Percentiles rank a stretch among this genome's conserved stretches.
Conservation (phyloP, 2,797 vertebrate species). For the Hyperoplus lanceolatus region DNA sequence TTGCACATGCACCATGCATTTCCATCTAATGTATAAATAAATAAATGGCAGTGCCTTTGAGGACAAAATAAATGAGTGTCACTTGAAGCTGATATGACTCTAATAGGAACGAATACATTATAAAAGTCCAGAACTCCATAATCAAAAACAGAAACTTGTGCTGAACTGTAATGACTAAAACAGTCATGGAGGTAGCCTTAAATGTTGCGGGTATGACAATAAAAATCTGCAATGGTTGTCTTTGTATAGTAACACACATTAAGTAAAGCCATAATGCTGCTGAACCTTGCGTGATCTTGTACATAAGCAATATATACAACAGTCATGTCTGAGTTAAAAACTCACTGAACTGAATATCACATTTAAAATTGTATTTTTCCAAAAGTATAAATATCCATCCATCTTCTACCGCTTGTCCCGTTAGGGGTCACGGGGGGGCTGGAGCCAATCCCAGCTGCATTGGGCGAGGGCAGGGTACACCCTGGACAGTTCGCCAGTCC, state of each 20-base stretch:
- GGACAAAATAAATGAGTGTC: neutral
- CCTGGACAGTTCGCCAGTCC: too few species aligned
- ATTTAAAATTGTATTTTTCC: neutral
- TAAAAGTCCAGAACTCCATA: conserved; percentile 2
- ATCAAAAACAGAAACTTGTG: conserved; percentile 7
- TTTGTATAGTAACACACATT: neutral
- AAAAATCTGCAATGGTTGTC: neutral
- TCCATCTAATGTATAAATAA: conserved; percentile 12
- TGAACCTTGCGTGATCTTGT: neutral
- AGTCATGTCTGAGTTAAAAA: too few species aligned
- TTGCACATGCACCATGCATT: neutral
- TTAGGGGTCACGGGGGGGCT: too few species aligned
- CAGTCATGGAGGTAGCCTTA: conserved; percentile 1
- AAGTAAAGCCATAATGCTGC: neutral
- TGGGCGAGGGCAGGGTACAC: too few species aligned
- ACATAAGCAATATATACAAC: neutral
- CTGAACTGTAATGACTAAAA: neutral
- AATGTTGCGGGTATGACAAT: neutral
- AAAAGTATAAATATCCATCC: neutral
- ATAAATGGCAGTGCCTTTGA: neutral
- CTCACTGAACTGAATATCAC: neutral
- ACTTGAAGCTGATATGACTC: conserved; percentile 26
- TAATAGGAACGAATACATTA: conserved; percentile 12
- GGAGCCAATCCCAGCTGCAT: too few species aligned
- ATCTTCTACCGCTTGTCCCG: too few species aligned